Conservation (phyloP, 2,113 vertebrate species). For the Condylura cristata region DNA sequence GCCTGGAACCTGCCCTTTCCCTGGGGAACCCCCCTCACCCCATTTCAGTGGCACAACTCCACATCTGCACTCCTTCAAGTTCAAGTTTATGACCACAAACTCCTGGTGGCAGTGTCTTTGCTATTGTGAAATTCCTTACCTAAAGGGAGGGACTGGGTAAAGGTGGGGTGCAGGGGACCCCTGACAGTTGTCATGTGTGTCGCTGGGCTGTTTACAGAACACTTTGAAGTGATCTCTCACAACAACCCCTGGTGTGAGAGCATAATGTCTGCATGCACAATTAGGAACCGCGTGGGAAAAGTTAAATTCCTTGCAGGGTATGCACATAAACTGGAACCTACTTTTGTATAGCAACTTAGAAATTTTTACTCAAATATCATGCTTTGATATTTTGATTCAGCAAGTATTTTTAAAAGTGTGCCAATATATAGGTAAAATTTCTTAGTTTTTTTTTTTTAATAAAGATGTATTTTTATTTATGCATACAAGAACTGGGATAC, state of each 20-base stretch:
- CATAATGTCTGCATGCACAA: accelerated
- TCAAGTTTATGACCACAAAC: background rate
- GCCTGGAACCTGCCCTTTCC: too few species aligned
- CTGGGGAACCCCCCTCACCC: too few species aligned
- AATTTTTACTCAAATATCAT: background rate
- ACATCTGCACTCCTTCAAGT: background rate
- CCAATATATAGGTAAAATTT: background rate
- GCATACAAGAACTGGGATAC: too few species aligned
- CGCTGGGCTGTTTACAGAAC: background rate
- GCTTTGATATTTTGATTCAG: background rate
- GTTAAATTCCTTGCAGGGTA: background rate
- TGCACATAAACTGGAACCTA: background rate
- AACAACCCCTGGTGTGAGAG: background rate
- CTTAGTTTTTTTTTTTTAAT: background rate
- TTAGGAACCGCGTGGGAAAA: background rate
- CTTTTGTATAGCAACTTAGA: background rate
- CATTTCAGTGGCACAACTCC: too few species aligned
- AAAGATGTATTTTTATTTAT: too few species aligned
- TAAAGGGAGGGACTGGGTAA: background rate
- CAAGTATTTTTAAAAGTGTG: background rate
- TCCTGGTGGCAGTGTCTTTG: background rate
- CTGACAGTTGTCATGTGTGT: background rate
- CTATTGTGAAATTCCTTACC: background rate
- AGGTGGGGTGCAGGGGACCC: background rate
- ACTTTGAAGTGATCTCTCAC: background rate